These are phyloP conservation scores for Papilio helenus DNA, from an alignment of 1,140 invertebrate species.

Conservation along the genomic window DNA sequence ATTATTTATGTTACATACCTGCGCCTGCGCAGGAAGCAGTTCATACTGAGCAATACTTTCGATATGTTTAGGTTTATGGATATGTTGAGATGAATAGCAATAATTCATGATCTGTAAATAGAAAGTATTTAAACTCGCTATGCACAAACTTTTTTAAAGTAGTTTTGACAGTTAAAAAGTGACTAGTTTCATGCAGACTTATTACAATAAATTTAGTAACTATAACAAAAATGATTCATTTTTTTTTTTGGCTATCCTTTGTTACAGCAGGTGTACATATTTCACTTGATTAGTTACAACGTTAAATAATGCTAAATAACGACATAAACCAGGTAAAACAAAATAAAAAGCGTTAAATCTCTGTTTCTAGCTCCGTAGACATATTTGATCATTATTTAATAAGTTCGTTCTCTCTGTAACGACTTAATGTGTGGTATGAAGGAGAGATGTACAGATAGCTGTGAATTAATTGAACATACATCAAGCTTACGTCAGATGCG, in stretches of 20 bases:
- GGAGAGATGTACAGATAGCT: slow-evolving; percentile 1
- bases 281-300: too few species aligned
- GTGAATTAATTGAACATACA: slow-evolving; percentile 24
- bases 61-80: background rate
- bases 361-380: background rate
- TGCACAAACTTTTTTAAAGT: too few species aligned
- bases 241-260: too few species aligned
- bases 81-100: background rate
- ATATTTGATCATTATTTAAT: slow-evolving; percentile 15
- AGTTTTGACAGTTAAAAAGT: too few species aligned
- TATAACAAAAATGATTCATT: too few species aligned
- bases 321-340: background rate
- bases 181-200: too few species aligned
- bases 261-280: too few species aligned
- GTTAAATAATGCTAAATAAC: too few species aligned
- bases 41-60: background rate
- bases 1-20: background rate
- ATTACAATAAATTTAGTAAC: too few species aligned
- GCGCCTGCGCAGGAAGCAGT: background rate
- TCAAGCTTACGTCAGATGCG: slow-evolving; percentile 22
- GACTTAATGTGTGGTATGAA: slow-evolving; percentile 7
- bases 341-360: background rate
- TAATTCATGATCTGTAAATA: too few species aligned
- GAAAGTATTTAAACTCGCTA: too few species aligned
- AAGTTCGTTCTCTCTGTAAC: slow-evolving; percentile 1